These are phyloP conservation scores for Pantherophis alleghaniensis DNA, from an alignment of 2,797 vertebrate species.

Conservation along the genomic window DNA sequence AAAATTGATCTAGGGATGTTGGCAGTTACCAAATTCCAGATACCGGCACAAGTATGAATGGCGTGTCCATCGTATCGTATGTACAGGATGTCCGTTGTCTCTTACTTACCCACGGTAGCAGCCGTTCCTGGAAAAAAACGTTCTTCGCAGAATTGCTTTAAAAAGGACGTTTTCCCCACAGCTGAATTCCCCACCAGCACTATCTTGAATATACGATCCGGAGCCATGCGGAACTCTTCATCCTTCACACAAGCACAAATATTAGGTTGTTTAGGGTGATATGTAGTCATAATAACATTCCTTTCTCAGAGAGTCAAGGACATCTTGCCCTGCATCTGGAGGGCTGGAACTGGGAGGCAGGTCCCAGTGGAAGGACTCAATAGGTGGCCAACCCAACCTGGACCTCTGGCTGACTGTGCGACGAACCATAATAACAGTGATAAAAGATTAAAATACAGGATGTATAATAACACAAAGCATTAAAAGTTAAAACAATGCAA, in stretches of 20 bases:
- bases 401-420: no score
- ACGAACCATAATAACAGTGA: no score
- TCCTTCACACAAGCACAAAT: slow-evolving; percentile 72
- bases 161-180: slow-evolving; percentile 91
- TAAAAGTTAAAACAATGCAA: no score
- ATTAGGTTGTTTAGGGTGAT: slow-evolving; percentile 5
- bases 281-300: no score
- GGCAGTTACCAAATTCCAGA: background rate
- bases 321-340: no score
- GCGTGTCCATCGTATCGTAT: no score
- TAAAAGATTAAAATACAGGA: no score
- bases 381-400: no score
- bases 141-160: slow-evolving; percentile 84
- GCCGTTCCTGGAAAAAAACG: slow-evolving; percentile 79
- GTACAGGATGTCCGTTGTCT: background rate
- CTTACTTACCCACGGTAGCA: slow-evolving; percentile 87
- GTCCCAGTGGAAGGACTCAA: no score
- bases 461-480: no score
- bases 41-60: background rate
- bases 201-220: slow-evolving; percentile 90
- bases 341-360: no score
- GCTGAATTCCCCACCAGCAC: slow-evolving; percentile 89
- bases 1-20: background rate
- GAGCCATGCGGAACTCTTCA: slow-evolving; percentile 66
- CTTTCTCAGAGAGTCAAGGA: no score